Percentiles rank a stretch among this genome's conserved stretches.
Conservation (phyloP, 2,888 invertebrate genomes). For the Orthosia incerta region DNA sequence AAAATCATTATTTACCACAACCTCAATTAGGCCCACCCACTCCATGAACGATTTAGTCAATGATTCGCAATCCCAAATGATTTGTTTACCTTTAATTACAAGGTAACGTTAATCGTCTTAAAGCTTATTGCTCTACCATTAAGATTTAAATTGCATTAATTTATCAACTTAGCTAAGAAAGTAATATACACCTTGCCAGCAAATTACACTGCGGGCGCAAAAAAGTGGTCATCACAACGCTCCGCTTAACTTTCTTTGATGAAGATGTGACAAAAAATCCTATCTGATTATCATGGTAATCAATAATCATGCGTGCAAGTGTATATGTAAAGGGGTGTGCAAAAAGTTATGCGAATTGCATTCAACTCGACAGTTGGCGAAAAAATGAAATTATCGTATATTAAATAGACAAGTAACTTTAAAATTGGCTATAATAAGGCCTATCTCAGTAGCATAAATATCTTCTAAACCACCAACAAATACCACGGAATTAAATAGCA, state of each 20-base stretch:
- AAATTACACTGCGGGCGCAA: slow-evolving; percentile 43
- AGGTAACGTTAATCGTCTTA: slow-evolving; percentile 6
- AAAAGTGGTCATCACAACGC: slow-evolving; percentile 42
- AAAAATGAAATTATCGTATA: background rate
- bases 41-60: slow-evolving; percentile 12
- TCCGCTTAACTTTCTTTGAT: slow-evolving; percentile 49
- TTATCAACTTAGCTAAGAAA: slow-evolving; percentile 36
- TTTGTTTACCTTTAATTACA: slow-evolving; percentile 30
- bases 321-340: slow-evolving; percentile 18
- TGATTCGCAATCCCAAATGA: slow-evolving; percentile 14
- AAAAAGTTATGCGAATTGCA: background rate
- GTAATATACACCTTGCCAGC: slow-evolving; percentile 19
- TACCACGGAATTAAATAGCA: background rate
- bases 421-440: too few species aligned
- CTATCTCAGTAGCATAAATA: background rate
- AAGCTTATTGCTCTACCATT: slow-evolving; percentile 19
- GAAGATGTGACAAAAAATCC: slow-evolving; percentile 44
- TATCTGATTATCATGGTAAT: slow-evolving; percentile 49
- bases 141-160: slow-evolving; percentile 31
- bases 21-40: slow-evolving; percentile 29
- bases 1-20: background rate
- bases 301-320: slow-evolving; percentile 41
- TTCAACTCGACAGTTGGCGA: background rate
- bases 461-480: background rate
- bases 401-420: background rate